phyloP scores from a whole-genome alignment of 1,140 invertebrate genomes.

The Drosophila miranda region DNA sequence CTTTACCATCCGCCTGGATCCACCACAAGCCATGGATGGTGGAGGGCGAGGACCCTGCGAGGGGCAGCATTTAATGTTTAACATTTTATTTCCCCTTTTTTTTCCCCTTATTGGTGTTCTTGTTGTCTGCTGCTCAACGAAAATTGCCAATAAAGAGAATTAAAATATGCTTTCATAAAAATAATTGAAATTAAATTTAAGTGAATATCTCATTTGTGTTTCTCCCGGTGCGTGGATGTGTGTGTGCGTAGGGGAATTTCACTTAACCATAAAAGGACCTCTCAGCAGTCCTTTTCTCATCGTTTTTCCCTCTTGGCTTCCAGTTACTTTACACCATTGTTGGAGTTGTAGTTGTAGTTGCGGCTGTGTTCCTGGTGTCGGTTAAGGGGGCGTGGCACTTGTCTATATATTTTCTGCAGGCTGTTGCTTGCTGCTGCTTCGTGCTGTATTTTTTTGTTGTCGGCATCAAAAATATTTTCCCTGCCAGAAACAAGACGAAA shows the following conservation, averaged over 20 bases:
- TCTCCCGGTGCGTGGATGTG: constrained; percentile 3
- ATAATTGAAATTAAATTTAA: constrained; percentile 75
- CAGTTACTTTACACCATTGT: constrained; percentile 28
- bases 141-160: constrained; percentile 74
- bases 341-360: constrained; percentile 4
- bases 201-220: constrained; percentile 42
- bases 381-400: constrained; percentile 49
- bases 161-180: constrained; percentile 75
- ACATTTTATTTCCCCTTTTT: constrained; percentile 17
- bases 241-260: constrained; percentile 42
- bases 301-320: constrained; percentile 11
- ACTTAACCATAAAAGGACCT: constrained; percentile 29
- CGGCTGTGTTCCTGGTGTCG: constrained; percentile 8
- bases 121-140: constrained; percentile 22
- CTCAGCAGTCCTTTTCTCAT: constrained; percentile 18
- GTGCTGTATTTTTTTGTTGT: constrained; percentile 24
- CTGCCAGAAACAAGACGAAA: constrained; percentile 22
- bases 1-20: constrained; percentile 9
- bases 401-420: constrained; percentile 63
- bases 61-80: constrained; percentile 11
- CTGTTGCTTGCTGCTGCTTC: constrained; percentile 54
- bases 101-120: constrained; percentile 15
- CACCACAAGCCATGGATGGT: neutral
- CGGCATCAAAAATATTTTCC: constrained; percentile 68
- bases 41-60: neutral